These are phyloP conservation scores for Toxotes chatareus DNA, from an alignment of 2,113 vertebrate species.

Conservation along the genomic window DNA sequence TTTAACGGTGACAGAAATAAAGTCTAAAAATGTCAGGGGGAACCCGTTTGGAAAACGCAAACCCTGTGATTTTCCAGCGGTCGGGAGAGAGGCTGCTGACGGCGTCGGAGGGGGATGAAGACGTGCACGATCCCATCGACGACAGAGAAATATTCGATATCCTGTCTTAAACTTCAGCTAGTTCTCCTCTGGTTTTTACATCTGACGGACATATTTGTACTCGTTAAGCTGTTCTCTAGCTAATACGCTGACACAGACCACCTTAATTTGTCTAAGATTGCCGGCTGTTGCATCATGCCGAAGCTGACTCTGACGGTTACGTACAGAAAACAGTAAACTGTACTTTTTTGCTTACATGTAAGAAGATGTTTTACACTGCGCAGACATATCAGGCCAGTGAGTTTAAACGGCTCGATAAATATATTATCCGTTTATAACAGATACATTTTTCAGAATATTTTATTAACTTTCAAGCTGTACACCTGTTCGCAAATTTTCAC, in stretches of 20 bases:
- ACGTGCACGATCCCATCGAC: constrained; percentile 77
- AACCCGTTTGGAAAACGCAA: constrained; percentile 68
- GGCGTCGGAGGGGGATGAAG: constrained; percentile 66
- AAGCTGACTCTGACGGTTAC: neutral
- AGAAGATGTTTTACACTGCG: no score
- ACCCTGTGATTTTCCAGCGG: constrained; percentile 76
- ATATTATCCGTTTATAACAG: no score
- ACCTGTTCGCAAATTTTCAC: no score
- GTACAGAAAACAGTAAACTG: neutral
- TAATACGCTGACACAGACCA: neutral
- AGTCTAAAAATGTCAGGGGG: constrained; percentile 46
- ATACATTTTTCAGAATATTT: no score
- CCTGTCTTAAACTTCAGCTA: constrained; percentile 13
- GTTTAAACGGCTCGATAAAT: no score
- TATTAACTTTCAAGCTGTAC: no score
- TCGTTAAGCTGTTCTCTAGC: neutral
- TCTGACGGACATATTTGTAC: no score
- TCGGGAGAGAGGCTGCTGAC: constrained; percentile 66
- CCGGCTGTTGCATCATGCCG: neutral
- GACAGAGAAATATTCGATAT: constrained; percentile 82
- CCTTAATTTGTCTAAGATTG: neutral
- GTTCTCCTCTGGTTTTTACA: neutral
- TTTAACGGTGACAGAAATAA: neutral
- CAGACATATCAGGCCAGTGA: no score
- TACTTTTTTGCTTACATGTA: neutral